Evolutionary conservation across 1,140 invertebrate genomes (phyloP).

Genomic region (Venustaconcha ellipsiformis): DNA sequence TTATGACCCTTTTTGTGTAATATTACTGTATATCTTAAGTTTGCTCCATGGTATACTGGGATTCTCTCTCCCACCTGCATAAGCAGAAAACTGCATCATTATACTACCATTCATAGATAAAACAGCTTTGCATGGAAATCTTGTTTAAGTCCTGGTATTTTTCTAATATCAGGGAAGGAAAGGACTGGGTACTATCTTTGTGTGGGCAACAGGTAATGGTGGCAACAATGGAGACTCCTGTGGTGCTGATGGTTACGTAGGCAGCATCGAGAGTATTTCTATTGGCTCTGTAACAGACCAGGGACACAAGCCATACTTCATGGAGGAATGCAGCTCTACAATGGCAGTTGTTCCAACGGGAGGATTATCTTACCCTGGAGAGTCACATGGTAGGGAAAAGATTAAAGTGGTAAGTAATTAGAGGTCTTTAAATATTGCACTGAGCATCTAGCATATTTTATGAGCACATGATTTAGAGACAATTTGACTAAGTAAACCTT

Average conservation of each 20-base stretch:
- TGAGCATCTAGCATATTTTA: too few relatives aligned
- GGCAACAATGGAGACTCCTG: conserved; percentile 68
- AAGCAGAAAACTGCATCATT: too few relatives aligned
- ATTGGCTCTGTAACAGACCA: conserved; percentile 65
- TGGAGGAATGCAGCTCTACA: conserved; percentile 68
- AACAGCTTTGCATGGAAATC: neutral
- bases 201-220: conserved; percentile 72
- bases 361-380: conserved; percentile 41
- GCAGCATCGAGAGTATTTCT: conserved; percentile 66
- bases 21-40: too few relatives aligned
- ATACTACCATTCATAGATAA: too few relatives aligned
- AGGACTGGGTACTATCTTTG: conserved; percentile 68
- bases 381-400: conserved; percentile 32
- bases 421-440: neutral
- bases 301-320: conserved; percentile 66
- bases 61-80: too few relatives aligned
- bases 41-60: too few relatives aligned
- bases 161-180: conserved; percentile 62
- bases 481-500: too few relatives aligned
- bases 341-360: conserved; percentile 69
- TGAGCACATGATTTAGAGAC: too few relatives aligned
- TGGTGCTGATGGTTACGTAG: conserved; percentile 70
- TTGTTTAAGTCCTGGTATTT: neutral
- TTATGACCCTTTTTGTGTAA: too few relatives aligned
- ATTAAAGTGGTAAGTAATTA: conserved; percentile 58